phyloP scores from a whole-genome alignment of 37 sponge, comb jelly and placozoan genomes.

The Agelas oroides region DNA sequence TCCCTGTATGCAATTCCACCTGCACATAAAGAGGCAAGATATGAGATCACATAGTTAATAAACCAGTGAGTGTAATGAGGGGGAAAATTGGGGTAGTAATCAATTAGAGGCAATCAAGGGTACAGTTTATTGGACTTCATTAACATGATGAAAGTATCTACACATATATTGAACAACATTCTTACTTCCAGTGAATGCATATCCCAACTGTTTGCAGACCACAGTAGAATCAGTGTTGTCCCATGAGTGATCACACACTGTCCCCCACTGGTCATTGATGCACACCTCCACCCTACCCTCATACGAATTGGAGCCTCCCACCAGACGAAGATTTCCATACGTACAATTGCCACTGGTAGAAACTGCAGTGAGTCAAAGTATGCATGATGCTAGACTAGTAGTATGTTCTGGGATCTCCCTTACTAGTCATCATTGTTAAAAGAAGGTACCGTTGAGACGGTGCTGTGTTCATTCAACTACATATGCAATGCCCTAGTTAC shows the following conservation, averaged over 20 bases:
- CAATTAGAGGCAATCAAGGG: too few species aligned
- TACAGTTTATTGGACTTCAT: neutral
- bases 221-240: slow-evolving; percentile 19
- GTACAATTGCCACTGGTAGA: neutral
- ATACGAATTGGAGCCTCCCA: slow-evolving; percentile 11
- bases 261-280: slow-evolving; percentile 32
- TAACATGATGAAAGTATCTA: neutral
- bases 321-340: slow-evolving; percentile 12
- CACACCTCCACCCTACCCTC: slow-evolving; percentile 38
- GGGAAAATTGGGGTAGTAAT: too few species aligned
- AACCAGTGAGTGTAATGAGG: too few species aligned
- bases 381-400: too few species aligned
- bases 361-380: too few species aligned
- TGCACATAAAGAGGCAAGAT: neutral
- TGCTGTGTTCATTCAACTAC: too few species aligned
- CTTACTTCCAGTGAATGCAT: slow-evolving; percentile 23
- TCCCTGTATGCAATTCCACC: neutral
- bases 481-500: too few species aligned
- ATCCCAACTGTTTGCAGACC: slow-evolving; percentile 30
- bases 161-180: too few species aligned
- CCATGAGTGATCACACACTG: slow-evolving; percentile 16
- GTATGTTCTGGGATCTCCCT: too few species aligned
- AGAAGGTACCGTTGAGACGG: too few species aligned
- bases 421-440: too few species aligned
- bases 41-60: too few species aligned